These are phyloP conservation scores for Semicossyphus pulcher DNA, from an alignment of 2,113 vertebrate genomes.

Conservation along the genomic window DNA sequence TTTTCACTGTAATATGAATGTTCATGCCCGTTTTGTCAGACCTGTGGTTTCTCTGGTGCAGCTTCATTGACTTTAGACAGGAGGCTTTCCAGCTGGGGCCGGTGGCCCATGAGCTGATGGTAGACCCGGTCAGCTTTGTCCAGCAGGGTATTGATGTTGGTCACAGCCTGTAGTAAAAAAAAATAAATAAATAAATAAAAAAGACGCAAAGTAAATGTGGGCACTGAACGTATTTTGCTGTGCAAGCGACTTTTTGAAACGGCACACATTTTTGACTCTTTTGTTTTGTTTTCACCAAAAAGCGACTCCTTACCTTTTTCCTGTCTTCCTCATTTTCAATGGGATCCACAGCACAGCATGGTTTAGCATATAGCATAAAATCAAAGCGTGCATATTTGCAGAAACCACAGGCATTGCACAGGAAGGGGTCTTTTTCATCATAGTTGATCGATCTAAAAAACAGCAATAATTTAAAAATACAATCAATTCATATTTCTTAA, in stretches of 20 bases:
- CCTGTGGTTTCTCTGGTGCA: conserved; percentile 97
- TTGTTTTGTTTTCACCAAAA: neutral
- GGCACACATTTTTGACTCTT: too few relatives aligned
- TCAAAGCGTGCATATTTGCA: conserved; percentile 99
- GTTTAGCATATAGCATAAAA: conserved; percentile 98
- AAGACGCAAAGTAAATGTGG: too few relatives aligned
- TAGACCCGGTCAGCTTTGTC: conserved; percentile 99
- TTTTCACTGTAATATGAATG: neutral
- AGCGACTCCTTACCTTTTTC: conserved; percentile 88
- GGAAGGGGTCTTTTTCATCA: conserved; percentile 98
- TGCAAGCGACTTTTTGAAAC: neutral
- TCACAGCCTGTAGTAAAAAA: conserved; percentile 88
- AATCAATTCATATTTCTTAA: neutral
- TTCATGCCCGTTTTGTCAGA: conserved; percentile 59
- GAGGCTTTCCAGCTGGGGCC: conserved; percentile 95
- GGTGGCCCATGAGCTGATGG: conserved; percentile 98
- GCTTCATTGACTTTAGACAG: conserved; percentile 98
- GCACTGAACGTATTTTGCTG: neutral
- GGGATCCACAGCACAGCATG: conserved; percentile 98
- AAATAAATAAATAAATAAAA: neutral
- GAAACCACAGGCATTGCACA: conserved; percentile 98
- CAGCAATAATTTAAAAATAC: neutral
- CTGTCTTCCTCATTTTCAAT: conserved; percentile 98
- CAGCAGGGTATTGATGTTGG: conserved; percentile 96
- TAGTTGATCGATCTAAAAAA: conserved; percentile 95